phyloP scores from a whole-genome alignment of 1,140 invertebrate genomes.

The Bombyx mandarina region DNA sequence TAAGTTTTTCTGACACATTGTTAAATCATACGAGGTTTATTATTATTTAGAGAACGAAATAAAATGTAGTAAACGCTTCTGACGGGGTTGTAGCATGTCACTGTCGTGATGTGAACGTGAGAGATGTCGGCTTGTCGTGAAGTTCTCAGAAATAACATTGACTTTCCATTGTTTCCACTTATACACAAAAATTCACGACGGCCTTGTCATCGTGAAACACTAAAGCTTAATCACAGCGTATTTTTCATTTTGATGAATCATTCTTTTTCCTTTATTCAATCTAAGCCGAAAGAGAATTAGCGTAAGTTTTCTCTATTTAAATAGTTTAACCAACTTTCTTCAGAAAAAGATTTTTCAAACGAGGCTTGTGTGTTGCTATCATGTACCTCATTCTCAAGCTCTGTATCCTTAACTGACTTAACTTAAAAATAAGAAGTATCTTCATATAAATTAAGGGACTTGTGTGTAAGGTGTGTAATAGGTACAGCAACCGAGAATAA shows the following conservation, averaged over 20 bases:
- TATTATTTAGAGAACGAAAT: neutral
- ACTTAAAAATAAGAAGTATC: no score
- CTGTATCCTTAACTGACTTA: no score
- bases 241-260: no score
- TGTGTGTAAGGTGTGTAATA: no score
- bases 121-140: constrained; percentile 33
- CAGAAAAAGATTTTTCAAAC: no score
- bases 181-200: constrained; percentile 15
- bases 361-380: no score
- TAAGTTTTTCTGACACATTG: neutral
- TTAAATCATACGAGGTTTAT: neutral
- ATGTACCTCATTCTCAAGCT: no score
- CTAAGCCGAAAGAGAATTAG: no score
- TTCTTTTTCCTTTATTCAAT: neutral
- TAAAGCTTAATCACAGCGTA: neutral
- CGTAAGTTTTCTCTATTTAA: no score
- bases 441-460: no score
- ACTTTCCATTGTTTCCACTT: constrained; percentile 30
- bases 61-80: neutral
- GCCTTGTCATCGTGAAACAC: constrained; percentile 22
- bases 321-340: no score
- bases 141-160: constrained; percentile 24
- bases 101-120: constrained; percentile 41
- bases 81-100: constrained; percentile 23
- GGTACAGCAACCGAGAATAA: no score